phyloP scores from a whole-genome alignment of 37 sponge, comb jelly and placozoan genomes.

The Aplysina aerophoba region DNA sequence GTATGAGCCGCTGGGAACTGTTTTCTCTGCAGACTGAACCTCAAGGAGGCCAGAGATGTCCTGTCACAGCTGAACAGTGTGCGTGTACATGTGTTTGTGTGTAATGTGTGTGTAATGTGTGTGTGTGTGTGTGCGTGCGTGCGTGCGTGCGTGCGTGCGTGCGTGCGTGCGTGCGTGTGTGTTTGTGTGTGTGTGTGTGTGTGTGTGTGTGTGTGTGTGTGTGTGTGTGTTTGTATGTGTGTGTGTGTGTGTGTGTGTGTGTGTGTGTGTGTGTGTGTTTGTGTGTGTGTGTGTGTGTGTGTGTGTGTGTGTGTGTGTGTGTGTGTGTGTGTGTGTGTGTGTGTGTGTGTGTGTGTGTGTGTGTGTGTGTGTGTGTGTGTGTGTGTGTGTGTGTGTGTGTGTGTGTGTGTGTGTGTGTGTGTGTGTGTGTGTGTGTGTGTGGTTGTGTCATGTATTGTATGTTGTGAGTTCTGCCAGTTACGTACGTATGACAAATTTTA shows the following conservation, averaged over 20 bases:
- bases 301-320: not conserved
- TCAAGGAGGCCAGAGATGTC: constrained; percentile 47
- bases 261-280: not conserved
- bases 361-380: constrained; percentile 4
- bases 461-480: not conserved
- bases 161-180: not conserved
- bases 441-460: not conserved
- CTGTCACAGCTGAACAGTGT: constrained; percentile 62
- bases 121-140: constrained; percentile 19
- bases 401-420: constrained; percentile 18
- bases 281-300: constrained; percentile 26
- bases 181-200: not conserved
- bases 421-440: not conserved
- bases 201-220: not conserved
- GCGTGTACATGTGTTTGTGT: not conserved
- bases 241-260: constrained; percentile 3
- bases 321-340: constrained; percentile 18
- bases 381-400: constrained; percentile 9
- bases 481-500: not conserved
- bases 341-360: constrained; percentile 19
- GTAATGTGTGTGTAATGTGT: constrained; percentile 23
- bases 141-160: not conserved
- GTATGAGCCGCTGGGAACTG: not conserved
- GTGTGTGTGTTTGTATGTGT: constrained; percentile 5
- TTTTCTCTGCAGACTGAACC: constrained; percentile 38